Base-by-base conservation (phyloP, 2,888 invertebrate genomes). In the Acronicta psi region DNA sequence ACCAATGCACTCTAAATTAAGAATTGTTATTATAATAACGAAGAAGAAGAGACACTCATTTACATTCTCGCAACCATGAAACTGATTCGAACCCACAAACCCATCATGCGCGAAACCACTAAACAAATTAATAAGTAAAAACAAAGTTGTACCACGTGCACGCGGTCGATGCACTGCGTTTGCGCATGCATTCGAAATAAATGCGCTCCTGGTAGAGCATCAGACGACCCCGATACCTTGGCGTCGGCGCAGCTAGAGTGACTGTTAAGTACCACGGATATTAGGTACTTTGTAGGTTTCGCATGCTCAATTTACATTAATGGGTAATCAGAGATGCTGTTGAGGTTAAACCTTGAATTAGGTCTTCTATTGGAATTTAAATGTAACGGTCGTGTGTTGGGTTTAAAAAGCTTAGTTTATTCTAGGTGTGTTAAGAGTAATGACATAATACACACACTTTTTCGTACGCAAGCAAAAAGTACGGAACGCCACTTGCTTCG, bases 131-230 rank as follows among this genome's bases (percentile, higher is more conserved):
- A 34, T 45, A 63, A 69, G 46, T 55, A 53, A 57, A 54, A 38
- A 40, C 37, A 45, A 18, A 41, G 20, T 50, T 58, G 37, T 16
- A 65, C 52, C 73, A 74, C 73, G 74, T 69, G 76, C 59, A 49
- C 43, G 61, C 67, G 77, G 78, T 77, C 78, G 75, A 63, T 75
- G 75, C 70, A 68, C 77, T 58, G 62, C 47, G 58, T 46, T 37
- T 52, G 65, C 52, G 38, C 57, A 60, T 52, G 62, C 61, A 67
- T 65, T 59, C 59, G 14, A 69, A 74, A 77, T 77, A 77, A 71
- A 77, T 69, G 65, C 73, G 67, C 75, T 73, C 64, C 75, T 68
- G 41, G 38, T 51, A 23, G 70, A 63, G 44, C 63, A 54, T 17
- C 54, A 50, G 64, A 53, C 54, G 59, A 68, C 71, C 66, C 51